These are phyloP conservation scores for Ostrea denselamellosa DNA, from an alignment of 1,140 invertebrate species.

Conservation along the genomic window DNA sequence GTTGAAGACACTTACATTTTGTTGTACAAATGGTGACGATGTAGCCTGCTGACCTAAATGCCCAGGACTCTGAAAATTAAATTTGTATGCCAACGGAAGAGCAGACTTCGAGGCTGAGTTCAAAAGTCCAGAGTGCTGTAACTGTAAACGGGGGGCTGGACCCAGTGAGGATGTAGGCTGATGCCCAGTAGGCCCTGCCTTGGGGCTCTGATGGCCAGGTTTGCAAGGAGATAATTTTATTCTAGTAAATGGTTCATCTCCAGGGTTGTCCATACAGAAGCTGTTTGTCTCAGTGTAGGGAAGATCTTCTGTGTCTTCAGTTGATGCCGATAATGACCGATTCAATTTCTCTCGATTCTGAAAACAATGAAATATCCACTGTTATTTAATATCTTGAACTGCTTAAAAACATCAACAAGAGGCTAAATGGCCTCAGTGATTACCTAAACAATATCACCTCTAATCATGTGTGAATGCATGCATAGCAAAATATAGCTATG, in stretches of 20 bases:
- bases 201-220: background rate
- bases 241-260: background rate
- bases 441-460: too few species aligned
- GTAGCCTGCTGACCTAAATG: background rate
- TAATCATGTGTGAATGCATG: too few species aligned
- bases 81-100: background rate
- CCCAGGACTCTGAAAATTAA: background rate
- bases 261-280: constrained; percentile 26
- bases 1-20: background rate
- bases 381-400: too few species aligned
- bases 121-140: background rate
- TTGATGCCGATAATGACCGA: background rate
- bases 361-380: background rate
- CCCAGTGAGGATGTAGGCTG: background rate
- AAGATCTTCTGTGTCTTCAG: constrained; percentile 32
- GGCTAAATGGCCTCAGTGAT: too few species aligned
- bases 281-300: constrained; percentile 38
- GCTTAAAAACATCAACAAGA: too few species aligned
- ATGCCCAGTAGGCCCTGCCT: background rate
- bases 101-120: background rate
- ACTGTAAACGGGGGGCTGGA: background rate
- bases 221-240: background rate
- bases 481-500: too few species aligned
- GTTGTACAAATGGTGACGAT: background rate
- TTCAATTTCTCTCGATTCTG: background rate